Evolutionary conservation across 2,888 invertebrate species (phyloP), one percentile per base, ranked within the genome.

Genomic region (Pristionchus mayeri): DNA sequence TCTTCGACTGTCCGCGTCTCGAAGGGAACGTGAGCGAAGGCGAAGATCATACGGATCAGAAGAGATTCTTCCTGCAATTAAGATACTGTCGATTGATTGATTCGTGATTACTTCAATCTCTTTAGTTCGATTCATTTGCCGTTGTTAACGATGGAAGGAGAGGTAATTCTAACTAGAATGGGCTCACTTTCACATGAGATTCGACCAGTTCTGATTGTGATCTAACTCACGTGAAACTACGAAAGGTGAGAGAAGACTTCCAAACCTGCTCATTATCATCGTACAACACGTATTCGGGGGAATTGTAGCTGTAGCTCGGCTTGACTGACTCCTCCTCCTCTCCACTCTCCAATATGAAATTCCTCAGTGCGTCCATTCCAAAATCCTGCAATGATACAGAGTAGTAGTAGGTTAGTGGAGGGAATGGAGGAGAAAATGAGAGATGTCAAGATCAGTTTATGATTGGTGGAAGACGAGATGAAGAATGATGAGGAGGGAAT

Each of bases 1-100:
- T 81, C 81, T 13, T 81, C 57, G 11, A 82, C 37, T 13, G 34
- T 30, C 30, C 50, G 40, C 16, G 67, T 63, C 27, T 89, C 88
- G 83, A 87, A 88, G 7, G 88, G 88, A 34, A 89, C 86, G 18
- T 88, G 80, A 18, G 87, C 85, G 57, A 86, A 27, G 30, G 87
- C 85, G 60, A 89, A 87, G n/a, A 89, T 89, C 88, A 89, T 87
- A n/a, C 88, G 84, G 48, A 87, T 86, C 24, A 89, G 85, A 83
- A 87, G 87, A 57, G 85, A 85, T 63, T 88, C 89, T 60, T 88
- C 89, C 60, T 86, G 67, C 18, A 67, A 40, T 80, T n/a, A 2
- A 80, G n/a, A n/a, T n/a, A n/a, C 18, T 27, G 9, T 48, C 16
- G 13, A 37, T 34, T 6, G 6, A 18, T 57, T 9, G n/a, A n/a